Evolutionary conservation across 2,888 invertebrate species (phyloP), one percentile per base, ranked within the genome.

Genomic region (Seladonia tumulorum): DNA sequence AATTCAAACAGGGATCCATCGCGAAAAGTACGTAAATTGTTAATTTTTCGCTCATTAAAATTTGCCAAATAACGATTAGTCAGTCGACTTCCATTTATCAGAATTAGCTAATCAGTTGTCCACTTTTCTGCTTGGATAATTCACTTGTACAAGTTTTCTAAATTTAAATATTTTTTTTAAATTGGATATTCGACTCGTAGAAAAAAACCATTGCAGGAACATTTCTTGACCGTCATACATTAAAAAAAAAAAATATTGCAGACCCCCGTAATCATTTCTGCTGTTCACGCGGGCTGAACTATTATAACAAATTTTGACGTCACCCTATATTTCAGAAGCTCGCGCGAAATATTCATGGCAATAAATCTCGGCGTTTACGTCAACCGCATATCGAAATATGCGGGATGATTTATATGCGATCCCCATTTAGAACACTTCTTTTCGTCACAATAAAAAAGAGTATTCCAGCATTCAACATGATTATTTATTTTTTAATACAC

Each of bases 291-390:
- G 22, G 42, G n/a, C n/a, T n/a, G 42, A 39, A 42, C 70, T 42
- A 42, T 39, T 70, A 39, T 42, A 70, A 70, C 42, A 70, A 70
- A 70, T 70, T 70, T 42, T 5, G 70, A 42, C 39, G 42, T 70
- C 70, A 70, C 70, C 70, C n/a, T 42, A 39, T 70, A 70, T 70
- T 70, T n/a, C 70, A 70, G n/a, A 42, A n/a, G 70, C 39, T 42
- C 42, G 12, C 1, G 70, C 22, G 42, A 70, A 70, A 70, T 70
- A 42, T 70, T 70, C 70, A n/a, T 42, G 39, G 22, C 39, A 42
- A 70, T 70, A 70, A 70, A 70, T 70, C 42, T 42, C 39, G 1
- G 39, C 39, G 22, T 70, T 42, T 42, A 39, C 42, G 39, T 42
- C 70, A 70, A 70, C 42, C n/a, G n/a, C 70, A 70, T 22, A 70